These are phyloP conservation scores for Formica aserva DNA, from an alignment of 2,888 invertebrate genomes.

Conservation along the genomic window DNA sequence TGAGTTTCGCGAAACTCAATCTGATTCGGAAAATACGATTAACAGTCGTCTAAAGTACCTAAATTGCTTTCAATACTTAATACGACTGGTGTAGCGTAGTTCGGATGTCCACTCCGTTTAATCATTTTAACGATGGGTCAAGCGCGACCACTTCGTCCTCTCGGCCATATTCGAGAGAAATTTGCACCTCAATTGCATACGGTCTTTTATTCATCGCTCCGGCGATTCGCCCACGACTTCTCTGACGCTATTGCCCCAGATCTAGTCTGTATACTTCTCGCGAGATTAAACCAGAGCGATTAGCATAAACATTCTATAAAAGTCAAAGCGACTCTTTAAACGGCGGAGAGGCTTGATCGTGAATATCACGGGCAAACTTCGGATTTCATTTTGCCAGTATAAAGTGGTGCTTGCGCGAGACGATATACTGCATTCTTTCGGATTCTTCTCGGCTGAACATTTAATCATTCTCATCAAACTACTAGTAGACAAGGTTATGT, in stretches of 20 bases:
- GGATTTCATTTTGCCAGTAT: slow-evolving; percentile 50
- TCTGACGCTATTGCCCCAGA: slow-evolving; percentile 59
- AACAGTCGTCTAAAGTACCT: slow-evolving; percentile 37
- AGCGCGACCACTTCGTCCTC: slow-evolving; percentile 47
- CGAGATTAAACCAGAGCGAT: slow-evolving; percentile 69
- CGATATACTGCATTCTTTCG: slow-evolving; percentile 23
- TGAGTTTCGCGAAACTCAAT: slow-evolving; percentile 41
- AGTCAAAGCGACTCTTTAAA: slow-evolving; percentile 63
- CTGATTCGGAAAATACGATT: slow-evolving; percentile 41
- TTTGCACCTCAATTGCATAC: slow-evolving; percentile 76
- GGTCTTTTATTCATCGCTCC: slow-evolving; percentile 75
- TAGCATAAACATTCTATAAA: slow-evolving; percentile 62
- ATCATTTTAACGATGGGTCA: slow-evolving; percentile 52
- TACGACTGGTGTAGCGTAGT: slow-evolving; percentile 33
- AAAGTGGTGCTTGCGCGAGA: not conserved
- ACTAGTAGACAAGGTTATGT: not conserved
- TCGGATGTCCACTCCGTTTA: slow-evolving; percentile 48
- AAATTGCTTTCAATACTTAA: slow-evolving; percentile 54
- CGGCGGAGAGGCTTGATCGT: slow-evolving; percentile 31
- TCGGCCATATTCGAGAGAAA: slow-evolving; percentile 68
- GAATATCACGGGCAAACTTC: slow-evolving; percentile 50
- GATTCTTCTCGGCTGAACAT: not conserved
- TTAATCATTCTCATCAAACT: slow-evolving; percentile 6
- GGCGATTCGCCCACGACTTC: slow-evolving; percentile 59
- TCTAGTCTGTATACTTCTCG: slow-evolving; percentile 61